Base-by-base conservation (phyloP, 2,888 invertebrate species). In the Dolomedes plantarius region DNA sequence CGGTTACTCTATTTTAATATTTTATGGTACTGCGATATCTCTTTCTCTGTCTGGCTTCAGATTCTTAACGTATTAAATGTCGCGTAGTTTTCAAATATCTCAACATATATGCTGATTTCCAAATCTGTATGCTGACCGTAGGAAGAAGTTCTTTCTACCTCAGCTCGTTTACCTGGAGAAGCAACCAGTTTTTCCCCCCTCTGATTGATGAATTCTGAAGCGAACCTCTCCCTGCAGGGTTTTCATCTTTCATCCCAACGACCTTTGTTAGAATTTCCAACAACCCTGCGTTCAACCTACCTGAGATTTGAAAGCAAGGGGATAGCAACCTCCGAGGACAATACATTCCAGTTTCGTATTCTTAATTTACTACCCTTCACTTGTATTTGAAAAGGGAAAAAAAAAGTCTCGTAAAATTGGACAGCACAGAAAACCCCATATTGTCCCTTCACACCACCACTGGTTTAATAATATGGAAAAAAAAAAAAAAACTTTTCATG, bases 321-420 rank as follows among this genome's bases (percentile, higher is more conserved):
- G 56, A 19, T 23, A 56, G 56, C 23, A 56, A 23, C 56, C 46
- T 31, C 29, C 41, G 39, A 23, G 6, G 29, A 64, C 69, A 82
- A 75, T 41, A 29, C 56, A 69, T 71, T 28, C 11, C 31, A 16
- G 72, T 56, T 41, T 75, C 46, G 64, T 75, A 82, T 75, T 82
- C 82, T 75, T 41, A 82, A 75, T 82, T 75, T 75, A 75, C 41
- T 75, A 75, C 75, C 81, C 62, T 71, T 74, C 64, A 36, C 32
- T 64, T 28, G 6, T 19, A 69, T 81, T 62, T 82, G 56, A 75
- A 82, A 41, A 28, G 27, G 68, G 36, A n/a, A n/a, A 13, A 56
- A 62, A 16, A 16, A 23, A 56, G 19, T 23, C 41, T 68, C 69
- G 50, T 69, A 68, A 64, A 67, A 56, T 69, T 67, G 46, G 73